phyloP scores from a whole-genome alignment of 1,140 invertebrate species.

The Leguminivora glycinivorella region DNA sequence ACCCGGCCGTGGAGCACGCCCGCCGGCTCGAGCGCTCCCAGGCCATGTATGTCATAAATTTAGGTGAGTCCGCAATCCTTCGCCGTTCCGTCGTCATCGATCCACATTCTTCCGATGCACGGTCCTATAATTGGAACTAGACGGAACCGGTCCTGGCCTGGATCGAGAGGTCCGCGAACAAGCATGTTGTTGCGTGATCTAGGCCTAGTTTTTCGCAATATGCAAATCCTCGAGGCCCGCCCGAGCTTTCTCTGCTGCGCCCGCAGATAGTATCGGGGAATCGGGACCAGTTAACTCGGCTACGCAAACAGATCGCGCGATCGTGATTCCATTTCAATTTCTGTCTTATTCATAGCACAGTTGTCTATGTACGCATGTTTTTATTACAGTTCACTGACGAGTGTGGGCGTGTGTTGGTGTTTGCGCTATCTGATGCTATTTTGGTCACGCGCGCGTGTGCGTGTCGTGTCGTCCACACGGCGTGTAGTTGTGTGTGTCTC shows the following conservation, averaged over 20 bases:
- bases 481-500: constrained; percentile 48
- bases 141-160: constrained; percentile 59
- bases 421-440: constrained; percentile 75
- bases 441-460: constrained; percentile 55
- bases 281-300: constrained; percentile 33
- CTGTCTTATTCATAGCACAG: constrained; percentile 66
- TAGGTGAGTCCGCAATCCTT: constrained; percentile 73
- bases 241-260: constrained; percentile 48
- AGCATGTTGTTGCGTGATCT: constrained; percentile 38
- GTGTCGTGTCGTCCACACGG: constrained; percentile 44
- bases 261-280: constrained; percentile 8
- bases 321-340: constrained; percentile 64
- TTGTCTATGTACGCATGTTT: constrained; percentile 67
- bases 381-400: constrained; percentile 73
- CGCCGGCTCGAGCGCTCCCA: constrained; percentile 74
- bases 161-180: constrained; percentile 34
- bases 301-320: constrained; percentile 44
- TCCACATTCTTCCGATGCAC: constrained; percentile 54
- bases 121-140: constrained; percentile 64
- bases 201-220: constrained; percentile 50
- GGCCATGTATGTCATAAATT: constrained; percentile 78
- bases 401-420: constrained; percentile 74
- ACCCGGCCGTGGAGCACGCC: constrained; percentile 73
- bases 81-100: constrained; percentile 37
- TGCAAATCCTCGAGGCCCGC: constrained; percentile 35